These are phyloP conservation scores for Sinocyclocheilus anshuiensis DNA, from an alignment of 2,113 vertebrate species.

Conservation along the genomic window DNA sequence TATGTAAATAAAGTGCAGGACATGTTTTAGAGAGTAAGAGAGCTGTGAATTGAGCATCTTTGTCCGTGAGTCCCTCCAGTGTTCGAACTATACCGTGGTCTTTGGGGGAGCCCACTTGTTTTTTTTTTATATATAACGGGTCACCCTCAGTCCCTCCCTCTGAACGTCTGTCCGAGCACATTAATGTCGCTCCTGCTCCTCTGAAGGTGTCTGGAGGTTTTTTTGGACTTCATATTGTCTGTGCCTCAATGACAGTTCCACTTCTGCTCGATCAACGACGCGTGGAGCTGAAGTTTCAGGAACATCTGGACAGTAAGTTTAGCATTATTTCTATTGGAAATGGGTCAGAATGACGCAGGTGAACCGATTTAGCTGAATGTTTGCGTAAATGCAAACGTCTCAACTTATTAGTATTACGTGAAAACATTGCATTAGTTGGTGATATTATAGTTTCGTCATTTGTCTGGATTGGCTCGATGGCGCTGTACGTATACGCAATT, in stretches of 20 bases:
- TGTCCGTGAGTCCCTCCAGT: slow-evolving; percentile 14
- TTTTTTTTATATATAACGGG: too few species aligned
- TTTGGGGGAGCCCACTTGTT: too few species aligned
- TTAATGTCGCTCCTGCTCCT: not conserved
- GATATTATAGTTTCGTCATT: not conserved
- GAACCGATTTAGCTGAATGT: too few species aligned
- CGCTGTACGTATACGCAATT: not conserved
- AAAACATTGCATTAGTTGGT: not conserved
- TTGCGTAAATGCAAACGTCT: not conserved
- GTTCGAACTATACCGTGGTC: too few species aligned
- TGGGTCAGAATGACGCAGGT: not conserved
- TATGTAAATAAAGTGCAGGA: not conserved
- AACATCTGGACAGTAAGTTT: slow-evolving; percentile 15
- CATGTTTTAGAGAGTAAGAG: not conserved
- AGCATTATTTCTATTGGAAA: not conserved
- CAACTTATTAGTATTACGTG: too few species aligned
- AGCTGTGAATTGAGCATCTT: not conserved
- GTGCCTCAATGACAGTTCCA: not conserved
- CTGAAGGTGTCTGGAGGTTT: not conserved
- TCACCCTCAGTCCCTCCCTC: slow-evolving; percentile 39
- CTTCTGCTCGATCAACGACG: not conserved
- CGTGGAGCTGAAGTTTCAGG: not conserved
- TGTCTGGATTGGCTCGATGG: not conserved
- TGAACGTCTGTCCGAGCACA: not conserved
- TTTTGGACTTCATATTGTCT: not conserved